These are phyloP conservation scores for Lagodon rhomboides DNA, from an alignment of 2,797 vertebrate genomes.

Conservation along the genomic window DNA sequence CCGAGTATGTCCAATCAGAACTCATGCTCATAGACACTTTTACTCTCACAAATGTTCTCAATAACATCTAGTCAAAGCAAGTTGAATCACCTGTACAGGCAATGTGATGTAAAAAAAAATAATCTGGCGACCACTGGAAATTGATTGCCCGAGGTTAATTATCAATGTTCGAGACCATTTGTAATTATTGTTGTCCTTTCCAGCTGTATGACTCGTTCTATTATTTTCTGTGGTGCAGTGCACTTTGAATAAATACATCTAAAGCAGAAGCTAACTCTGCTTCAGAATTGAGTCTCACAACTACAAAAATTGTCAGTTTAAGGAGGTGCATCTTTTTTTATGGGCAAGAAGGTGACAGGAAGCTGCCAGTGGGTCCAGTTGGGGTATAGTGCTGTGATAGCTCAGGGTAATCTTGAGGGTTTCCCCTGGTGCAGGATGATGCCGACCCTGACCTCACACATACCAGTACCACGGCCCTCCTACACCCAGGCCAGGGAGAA, in stretches of 20 bases:
- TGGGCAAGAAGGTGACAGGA: neutral
- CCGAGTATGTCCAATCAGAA: too few relatives aligned
- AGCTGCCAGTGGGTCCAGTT: neutral
- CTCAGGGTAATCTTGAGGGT: constrained; percentile 20
- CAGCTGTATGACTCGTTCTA: neutral
- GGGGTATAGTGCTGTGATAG: neutral
- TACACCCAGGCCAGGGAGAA: constrained; percentile 89
- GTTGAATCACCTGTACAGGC: too few relatives aligned
- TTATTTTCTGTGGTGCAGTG: neutral
- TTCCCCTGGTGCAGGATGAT: constrained; percentile 57
- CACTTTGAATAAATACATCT: neutral
- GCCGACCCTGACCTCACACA: constrained; percentile 69
- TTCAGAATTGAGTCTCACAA: neutral
- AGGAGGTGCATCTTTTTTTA: constrained; percentile 8
- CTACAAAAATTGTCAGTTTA: neutral
- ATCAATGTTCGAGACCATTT: too few relatives aligned
- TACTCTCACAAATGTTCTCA: too few relatives aligned
- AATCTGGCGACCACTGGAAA: too few relatives aligned
- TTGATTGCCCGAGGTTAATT: too few relatives aligned
- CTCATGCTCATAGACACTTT: too few relatives aligned
- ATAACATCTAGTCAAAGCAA: too few relatives aligned
- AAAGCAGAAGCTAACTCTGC: neutral
- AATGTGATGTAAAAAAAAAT: too few relatives aligned
- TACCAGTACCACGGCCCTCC: constrained; percentile 83
- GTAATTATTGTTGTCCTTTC: neutral